Conservation (phyloP, 2,888 invertebrate species). For the Ornithoptera priamus region DNA sequence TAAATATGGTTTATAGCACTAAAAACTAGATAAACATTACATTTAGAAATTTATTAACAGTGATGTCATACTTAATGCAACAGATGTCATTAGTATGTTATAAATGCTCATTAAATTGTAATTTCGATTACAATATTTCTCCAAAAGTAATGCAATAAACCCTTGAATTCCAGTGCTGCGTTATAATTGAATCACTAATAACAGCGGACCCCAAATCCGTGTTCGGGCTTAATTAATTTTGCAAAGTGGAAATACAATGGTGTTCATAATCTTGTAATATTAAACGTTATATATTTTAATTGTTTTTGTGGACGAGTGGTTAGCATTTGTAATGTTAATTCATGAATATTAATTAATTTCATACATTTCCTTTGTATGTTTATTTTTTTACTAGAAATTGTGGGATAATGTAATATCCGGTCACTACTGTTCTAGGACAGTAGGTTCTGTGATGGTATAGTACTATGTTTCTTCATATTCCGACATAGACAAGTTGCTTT, state of each 20-base stretch:
- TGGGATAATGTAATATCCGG: too few relatives aligned
- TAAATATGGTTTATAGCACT: too few relatives aligned
- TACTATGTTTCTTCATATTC: too few relatives aligned
- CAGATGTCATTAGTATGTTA: not conserved
- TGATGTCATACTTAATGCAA: too few relatives aligned
- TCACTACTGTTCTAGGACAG: too few relatives aligned
- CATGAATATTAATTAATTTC: not conserved
- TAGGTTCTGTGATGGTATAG: too few relatives aligned
- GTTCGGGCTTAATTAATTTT: conserved; percentile 19
- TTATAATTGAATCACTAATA: conserved; percentile 9
- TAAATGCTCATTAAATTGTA: not conserved
- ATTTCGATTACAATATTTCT: not conserved
- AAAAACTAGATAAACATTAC: too few relatives aligned
- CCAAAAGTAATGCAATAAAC: not conserved
- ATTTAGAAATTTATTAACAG: too few relatives aligned
- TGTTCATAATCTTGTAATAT: conserved; percentile 14
- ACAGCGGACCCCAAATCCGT: conserved; percentile 1
- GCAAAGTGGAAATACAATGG: conserved; percentile 15
- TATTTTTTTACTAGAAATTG: too few relatives aligned
- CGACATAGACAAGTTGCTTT: too few relatives aligned
- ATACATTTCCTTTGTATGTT: too few relatives aligned
- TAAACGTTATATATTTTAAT: conserved; percentile 15
- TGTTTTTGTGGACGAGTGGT: not conserved
- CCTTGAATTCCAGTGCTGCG: not conserved
- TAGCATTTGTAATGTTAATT: not conserved